Conservation (phyloP, 2,888 invertebrate species). For the Mythimna pallens region DNA sequence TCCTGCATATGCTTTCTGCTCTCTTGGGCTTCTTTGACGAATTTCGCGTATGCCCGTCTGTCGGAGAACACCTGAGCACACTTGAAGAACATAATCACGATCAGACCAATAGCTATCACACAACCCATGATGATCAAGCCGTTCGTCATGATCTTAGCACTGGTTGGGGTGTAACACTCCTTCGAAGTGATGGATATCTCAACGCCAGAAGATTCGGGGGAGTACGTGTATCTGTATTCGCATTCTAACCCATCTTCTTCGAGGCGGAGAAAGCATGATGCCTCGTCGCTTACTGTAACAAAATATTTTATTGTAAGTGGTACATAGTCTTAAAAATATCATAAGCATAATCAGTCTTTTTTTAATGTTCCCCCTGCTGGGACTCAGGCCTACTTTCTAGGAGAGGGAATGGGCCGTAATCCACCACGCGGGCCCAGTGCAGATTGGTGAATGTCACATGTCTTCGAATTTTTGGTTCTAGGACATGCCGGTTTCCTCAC, state of each 20-base stretch:
- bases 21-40: slow-evolving; percentile 84
- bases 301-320: background rate
- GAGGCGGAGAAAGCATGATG: slow-evolving; percentile 80
- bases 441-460: too few species aligned
- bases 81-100: slow-evolving; percentile 83
- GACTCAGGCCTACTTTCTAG: too few species aligned
- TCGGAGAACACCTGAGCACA: slow-evolving; percentile 86
- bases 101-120: slow-evolving; percentile 86
- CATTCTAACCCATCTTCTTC: slow-evolving; percentile 78
- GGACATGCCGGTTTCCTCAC: too few species aligned
- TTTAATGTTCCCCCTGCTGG: too few species aligned
- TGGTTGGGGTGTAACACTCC: slow-evolving; percentile 80
- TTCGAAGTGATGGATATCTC: slow-evolving; percentile 81
- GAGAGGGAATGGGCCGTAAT: too few species aligned
- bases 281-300: slow-evolving; percentile 73
- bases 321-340: background rate
- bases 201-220: slow-evolving; percentile 77
- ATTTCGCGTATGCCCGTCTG: slow-evolving; percentile 89
- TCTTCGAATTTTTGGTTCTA: too few species aligned
- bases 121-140: slow-evolving; percentile 82
- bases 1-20: slow-evolving; percentile 82
- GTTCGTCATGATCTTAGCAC: slow-evolving; percentile 80
- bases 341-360: too few species aligned
- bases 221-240: slow-evolving; percentile 85
- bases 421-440: too few species aligned